Evolutionary conservation across 2,888 invertebrate species (phyloP), one percentile per base, ranked within the genome.

Genomic region (Melikaiella ostensackeni): DNA sequence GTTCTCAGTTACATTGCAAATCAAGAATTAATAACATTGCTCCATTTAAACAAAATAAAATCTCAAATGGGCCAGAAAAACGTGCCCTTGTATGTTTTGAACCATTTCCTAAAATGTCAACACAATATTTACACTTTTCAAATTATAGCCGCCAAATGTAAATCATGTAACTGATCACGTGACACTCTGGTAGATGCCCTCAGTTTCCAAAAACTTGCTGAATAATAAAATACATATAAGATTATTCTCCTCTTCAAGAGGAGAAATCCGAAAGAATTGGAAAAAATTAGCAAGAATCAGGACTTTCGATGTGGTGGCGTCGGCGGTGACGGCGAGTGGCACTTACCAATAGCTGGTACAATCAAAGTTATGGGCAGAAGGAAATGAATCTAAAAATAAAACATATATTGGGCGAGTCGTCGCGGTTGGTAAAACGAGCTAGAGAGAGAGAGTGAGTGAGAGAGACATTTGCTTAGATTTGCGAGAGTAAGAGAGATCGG

Each of bases 371-470:
- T 85, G 79, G 80, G 76, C 82, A 85, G 85, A 85, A 86, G 86
- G 83, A 88, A 88, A 88, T 88, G 86, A 86, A 85, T 88, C 88
- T 88, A 88, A 88, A 88, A 88, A 88, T 88, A 88, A 86, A 83
- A 80, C 83, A 82, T 85, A 87, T 86, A 88, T 88, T 87, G 83
- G 86, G 86, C 85, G 87, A 87, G 86, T 84, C 84, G 83, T 81
- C 81, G 82, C 79, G 79, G 80, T 79, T 84, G 81, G 77, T 80
- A 73, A 75, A 74, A 70, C 75, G 63, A 76, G 78, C 33, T 74
- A 77, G 62, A 59, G 76, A 79, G 77, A 35, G 59, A 64, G 62
- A n/a, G 35, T 38, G 75, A 63, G 55, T 4, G 76, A 24, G 70
- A 21, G 50, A 63, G 21, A 19, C 9, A 66, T 19, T 1, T 13